Percentiles rank a stretch among this genome's conserved stretches.
These are phyloP conservation scores for Emmelina monodactyla DNA, from an alignment of 2,888 invertebrate genomes.

Conservation along the genomic window DNA sequence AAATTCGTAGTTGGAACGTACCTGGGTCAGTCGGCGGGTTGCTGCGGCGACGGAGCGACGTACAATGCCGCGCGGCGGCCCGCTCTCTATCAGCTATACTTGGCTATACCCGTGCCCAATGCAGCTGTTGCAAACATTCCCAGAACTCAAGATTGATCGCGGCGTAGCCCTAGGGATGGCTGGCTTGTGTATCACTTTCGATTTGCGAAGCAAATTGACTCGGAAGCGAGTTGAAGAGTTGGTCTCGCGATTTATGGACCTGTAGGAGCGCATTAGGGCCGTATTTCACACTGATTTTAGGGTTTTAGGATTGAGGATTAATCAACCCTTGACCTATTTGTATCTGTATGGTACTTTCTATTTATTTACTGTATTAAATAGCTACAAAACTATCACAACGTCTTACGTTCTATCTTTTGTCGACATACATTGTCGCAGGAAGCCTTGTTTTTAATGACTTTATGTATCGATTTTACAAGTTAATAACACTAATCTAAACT, in stretches of 20 bases:
- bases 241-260: not conserved
- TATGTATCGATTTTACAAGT: too few species aligned
- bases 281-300: too few species aligned
- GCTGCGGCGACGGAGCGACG: not conserved
- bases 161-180: not conserved
- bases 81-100: not conserved
- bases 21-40: not conserved
- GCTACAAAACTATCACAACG: too few species aligned
- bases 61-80: constrained; percentile 1
- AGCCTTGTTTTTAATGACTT: too few species aligned
- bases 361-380: too few species aligned
- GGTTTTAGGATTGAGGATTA: too few species aligned
- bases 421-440: too few species aligned
- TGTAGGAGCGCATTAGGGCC: constrained; percentile 23
- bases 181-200: constrained; percentile 1
- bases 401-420: too few species aligned
- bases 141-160: not conserved
- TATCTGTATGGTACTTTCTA: too few species aligned
- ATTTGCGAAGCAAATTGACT: constrained; percentile 3
- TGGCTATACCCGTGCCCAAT: not conserved
- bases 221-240: not conserved
- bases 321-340: too few species aligned
- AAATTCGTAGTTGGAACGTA: constrained; percentile 1
- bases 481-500: too few species aligned
- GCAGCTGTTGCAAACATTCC: constrained; percentile 1